These are phyloP conservation scores for Naso thynnoides DNA, from an alignment of 2,797 vertebrate species.

Conservation along the genomic window DNA sequence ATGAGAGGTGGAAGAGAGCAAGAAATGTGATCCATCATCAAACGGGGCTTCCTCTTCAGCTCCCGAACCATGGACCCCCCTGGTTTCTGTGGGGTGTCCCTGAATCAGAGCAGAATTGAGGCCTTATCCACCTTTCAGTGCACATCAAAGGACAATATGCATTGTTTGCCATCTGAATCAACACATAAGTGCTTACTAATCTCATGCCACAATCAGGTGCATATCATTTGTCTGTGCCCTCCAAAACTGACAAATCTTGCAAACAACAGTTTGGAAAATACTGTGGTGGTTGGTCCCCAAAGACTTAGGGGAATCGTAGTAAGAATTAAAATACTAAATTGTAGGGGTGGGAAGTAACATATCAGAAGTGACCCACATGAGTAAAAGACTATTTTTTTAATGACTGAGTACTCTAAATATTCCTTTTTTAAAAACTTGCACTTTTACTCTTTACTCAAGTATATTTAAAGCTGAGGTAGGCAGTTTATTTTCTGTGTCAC, in stretches of 20 bases:
- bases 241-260: neutral
- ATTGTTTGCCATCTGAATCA: too few species aligned
- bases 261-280: neutral
- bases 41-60: constrained; percentile 41
- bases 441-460: too few species aligned
- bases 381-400: too few species aligned
- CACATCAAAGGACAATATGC: neutral
- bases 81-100: constrained; percentile 18
- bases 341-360: too few species aligned
- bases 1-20: constrained; percentile 57
- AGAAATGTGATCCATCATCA: constrained; percentile 72
- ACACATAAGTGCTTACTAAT: neutral
- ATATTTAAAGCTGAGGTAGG: too few species aligned
- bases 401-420: too few species aligned
- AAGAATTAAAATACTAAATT: neutral
- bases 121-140: constrained; percentile 1
- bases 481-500: too few species aligned
- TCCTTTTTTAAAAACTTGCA: too few species aligned
- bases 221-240: constrained; percentile 11
- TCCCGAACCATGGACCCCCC: constrained; percentile 4
- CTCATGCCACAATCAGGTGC: neutral
- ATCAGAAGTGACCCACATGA: too few species aligned
- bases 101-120: constrained; percentile 39
- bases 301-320: neutral
- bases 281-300: neutral